phyloP scores from a whole-genome alignment of 2,888 invertebrate genomes.

The Alsophila aescularia region DNA sequence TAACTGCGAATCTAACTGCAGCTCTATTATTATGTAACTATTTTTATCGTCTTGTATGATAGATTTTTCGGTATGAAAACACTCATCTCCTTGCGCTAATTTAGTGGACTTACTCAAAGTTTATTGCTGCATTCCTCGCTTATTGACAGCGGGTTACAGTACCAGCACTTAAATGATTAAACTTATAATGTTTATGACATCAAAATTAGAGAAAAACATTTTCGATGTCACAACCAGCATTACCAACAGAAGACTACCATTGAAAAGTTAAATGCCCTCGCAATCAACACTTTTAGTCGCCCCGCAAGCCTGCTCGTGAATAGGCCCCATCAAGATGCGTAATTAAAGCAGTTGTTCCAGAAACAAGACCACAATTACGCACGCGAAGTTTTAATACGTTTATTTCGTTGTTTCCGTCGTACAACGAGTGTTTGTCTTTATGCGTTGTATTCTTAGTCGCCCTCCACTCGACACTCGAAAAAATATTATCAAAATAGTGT shows the following conservation, averaged over 20 bases:
- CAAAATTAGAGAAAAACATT: too few species aligned
- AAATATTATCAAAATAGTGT: background rate
- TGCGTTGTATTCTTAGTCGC: constrained; percentile 23
- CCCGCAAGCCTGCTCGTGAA: constrained; percentile 1
- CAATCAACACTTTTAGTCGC: background rate
- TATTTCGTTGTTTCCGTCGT: constrained; percentile 47
- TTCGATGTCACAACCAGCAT: too few species aligned
- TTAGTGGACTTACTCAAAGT: too few species aligned
- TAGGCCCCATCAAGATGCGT: constrained; percentile 41
- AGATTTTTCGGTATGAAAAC: too few species aligned
- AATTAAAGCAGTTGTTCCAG: constrained; percentile 50
- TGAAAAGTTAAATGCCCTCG: background rate
- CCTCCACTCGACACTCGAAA: background rate
- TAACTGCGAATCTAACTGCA: too few species aligned
- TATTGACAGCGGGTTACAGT: too few species aligned
- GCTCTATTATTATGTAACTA: too few species aligned
- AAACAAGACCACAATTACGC: constrained; percentile 58
- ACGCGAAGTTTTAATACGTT: constrained; percentile 62
- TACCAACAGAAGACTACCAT: background rate
- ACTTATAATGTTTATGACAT: too few species aligned
- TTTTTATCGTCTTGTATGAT: too few species aligned
- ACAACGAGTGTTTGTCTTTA: constrained; percentile 49
- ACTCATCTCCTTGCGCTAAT: too few species aligned
- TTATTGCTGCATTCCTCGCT: too few species aligned
- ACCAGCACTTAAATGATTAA: too few species aligned